These are phyloP conservation scores for Himalopsyche anomala DNA, from an alignment of 2,888 invertebrate species.

Conservation along the genomic window DNA sequence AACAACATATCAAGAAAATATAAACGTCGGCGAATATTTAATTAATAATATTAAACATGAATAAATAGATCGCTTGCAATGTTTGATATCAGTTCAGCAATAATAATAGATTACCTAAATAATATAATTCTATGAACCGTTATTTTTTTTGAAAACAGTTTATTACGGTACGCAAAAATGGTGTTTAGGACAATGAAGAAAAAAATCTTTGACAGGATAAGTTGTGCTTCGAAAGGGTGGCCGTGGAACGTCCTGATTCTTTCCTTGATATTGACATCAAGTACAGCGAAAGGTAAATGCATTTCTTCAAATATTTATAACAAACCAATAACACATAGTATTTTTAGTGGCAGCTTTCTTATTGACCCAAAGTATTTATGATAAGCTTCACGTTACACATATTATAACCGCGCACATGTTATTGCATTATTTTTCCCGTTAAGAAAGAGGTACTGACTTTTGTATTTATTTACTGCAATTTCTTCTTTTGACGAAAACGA, in stretches of 20 bases:
- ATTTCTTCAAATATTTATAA: too few relatives aligned
- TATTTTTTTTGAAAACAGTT: constrained; percentile 8
- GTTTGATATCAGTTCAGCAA: neutral
- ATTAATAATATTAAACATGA: neutral
- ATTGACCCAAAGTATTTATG: too few relatives aligned
- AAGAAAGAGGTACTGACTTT: neutral
- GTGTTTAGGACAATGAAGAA: constrained; percentile 36
- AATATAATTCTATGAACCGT: constrained; percentile 8
- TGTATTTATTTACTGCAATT: neutral
- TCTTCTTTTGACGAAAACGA: too few relatives aligned
- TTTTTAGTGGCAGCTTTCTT: too few relatives aligned
- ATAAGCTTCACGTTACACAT: neutral
- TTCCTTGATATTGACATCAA: neutral
- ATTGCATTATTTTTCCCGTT: neutral
- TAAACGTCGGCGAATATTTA: neutral
- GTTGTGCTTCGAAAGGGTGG: neutral
- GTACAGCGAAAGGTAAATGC: neutral
- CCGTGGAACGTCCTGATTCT: neutral
- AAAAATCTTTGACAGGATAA: constrained; percentile 1
- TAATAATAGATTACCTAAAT: neutral
- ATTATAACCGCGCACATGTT: neutral
- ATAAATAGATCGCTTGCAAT: neutral
- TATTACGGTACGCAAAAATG: constrained; percentile 10
- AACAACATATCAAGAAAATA: neutral
- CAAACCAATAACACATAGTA: too few relatives aligned